Evolutionary conservation across 2,113 vertebrate species (phyloP), one percentile per base, ranked within the genome.

Genomic region (Isurus oxyrinchus): DNA sequence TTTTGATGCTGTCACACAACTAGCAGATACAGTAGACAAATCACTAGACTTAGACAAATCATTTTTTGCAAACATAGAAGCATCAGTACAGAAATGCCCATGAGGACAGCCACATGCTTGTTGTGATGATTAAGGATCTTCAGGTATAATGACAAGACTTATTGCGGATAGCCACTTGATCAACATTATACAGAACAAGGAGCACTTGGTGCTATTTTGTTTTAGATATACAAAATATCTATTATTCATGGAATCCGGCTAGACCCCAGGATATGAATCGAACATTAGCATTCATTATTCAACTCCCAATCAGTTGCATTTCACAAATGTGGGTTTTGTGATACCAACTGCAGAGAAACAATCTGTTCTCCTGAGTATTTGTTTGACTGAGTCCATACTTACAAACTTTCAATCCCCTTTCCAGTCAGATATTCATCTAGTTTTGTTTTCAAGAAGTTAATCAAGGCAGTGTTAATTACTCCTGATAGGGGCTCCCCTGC

Each of bases 381-480:
- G 90, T 66, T 94, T 40, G n/a, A 40, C 59, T 44, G 16, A 40
- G 35, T 63, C 90, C 61, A 63, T 63, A n/a, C n/a, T 94, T 63
- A 23, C 23, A 63, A 94, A n/a, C 59, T 63, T 94, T 94, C 61
- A 61, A 94, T 63, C 59, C 35, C 59, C n/a, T 40, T 93, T 94
- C 2, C 59, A 66, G 35, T 40, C 90, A 94, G 59, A 63, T 94
- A 94, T 63, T 40, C 90, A 63, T 94, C 35, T 61, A 63, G 35
- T 63, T 94, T 40, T 94, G 81, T 66, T 94, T 94, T 94, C 90
- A 40, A 40, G n/a, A n/a, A 94, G 61, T 61, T 94, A 63, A 94
- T 94, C 59, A 66, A 94, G 40, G 3, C 40, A 49, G 81, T 84
- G 16, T 81, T 84, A 84, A 84, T 84, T 84, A 21, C 16, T 94